phyloP scores from a whole-genome alignment of 2,113 vertebrate genomes.

The Callipepla californica region DNA sequence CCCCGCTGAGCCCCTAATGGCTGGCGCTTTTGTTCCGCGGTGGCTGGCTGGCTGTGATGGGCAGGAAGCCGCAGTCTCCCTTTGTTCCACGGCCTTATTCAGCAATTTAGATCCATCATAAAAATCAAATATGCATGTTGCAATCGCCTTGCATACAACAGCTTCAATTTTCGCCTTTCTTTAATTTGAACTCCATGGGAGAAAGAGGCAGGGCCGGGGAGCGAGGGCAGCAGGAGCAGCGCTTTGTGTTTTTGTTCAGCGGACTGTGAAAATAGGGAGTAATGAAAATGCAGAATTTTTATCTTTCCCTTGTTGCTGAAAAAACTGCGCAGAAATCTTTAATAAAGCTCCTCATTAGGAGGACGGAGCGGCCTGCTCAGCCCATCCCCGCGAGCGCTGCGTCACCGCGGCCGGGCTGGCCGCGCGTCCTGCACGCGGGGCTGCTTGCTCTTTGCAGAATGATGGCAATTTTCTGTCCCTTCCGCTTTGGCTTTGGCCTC shows the following conservation, averaged over 20 bases:
- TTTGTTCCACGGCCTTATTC: slow-evolving; percentile 82
- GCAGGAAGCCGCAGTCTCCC: slow-evolving; percentile 77
- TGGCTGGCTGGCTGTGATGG: slow-evolving; percentile 77
- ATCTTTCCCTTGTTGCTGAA: slow-evolving; percentile 67
- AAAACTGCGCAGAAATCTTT: neutral
- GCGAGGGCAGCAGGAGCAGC: slow-evolving; percentile 67
- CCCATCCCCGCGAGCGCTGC: neutral
- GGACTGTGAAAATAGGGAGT: slow-evolving; percentile 73
- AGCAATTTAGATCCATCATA: slow-evolving; percentile 84
- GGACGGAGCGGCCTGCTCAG: neutral
- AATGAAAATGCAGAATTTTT: slow-evolving; percentile 73
- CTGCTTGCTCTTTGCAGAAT: slow-evolving; percentile 2
- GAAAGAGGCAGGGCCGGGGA: slow-evolving; percentile 72
- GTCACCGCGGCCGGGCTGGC: neutral
- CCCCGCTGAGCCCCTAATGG: slow-evolving; percentile 82
- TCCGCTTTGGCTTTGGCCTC: neutral
- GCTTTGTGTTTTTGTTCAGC: slow-evolving; percentile 78
- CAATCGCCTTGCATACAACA: slow-evolving; percentile 74
- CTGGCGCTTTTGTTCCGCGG: slow-evolving; percentile 78
- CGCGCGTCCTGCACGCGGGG: neutral
- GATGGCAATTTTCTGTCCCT: no score
- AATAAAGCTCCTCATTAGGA: neutral
- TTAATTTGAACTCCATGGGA: slow-evolving; percentile 79
- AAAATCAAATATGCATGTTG: slow-evolving; percentile 86
- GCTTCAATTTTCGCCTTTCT: slow-evolving; percentile 81